Conservation (phyloP, 2,797 vertebrate species). For the Phylloscopus collybita region DNA sequence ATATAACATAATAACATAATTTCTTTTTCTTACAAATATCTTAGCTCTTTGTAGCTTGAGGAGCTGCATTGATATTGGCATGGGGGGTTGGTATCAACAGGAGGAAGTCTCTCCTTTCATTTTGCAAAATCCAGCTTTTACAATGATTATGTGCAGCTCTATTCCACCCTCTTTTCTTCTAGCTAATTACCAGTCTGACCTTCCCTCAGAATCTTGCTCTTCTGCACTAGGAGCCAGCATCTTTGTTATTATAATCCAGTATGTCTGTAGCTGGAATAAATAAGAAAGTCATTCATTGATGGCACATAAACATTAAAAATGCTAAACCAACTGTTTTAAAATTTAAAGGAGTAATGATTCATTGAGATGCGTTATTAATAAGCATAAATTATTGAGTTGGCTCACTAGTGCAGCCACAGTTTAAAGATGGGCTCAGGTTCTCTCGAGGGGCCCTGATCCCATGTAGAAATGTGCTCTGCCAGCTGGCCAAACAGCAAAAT, state of each 20-base stretch:
- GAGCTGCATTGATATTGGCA: neutral
- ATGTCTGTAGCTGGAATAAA: slow-evolving; percentile 20
- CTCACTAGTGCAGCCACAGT: slow-evolving; percentile 10
- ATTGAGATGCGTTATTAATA: slow-evolving; percentile 61
- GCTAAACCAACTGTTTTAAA: slow-evolving; percentile 59
- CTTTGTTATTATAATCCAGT: neutral
- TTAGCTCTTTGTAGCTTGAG: neutral
- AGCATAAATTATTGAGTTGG: slow-evolving; percentile 57
- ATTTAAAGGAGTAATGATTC: slow-evolving; percentile 52
- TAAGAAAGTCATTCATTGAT: neutral
- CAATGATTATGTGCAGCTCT: neutral
- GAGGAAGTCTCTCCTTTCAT: neutral
- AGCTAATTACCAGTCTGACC: neutral
- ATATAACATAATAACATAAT: neutral
- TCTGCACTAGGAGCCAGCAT: neutral
- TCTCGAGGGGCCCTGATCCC: neutral
- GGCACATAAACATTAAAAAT: slow-evolving; percentile 33
- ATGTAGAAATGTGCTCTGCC: neutral
- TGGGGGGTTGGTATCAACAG: neutral
- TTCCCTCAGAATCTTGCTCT: neutral
- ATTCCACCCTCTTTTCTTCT: neutral
- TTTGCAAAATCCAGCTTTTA: neutral
- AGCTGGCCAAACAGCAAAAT: slow-evolving; percentile 6
- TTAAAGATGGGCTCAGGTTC: slow-evolving; percentile 6
- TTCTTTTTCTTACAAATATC: neutral